Conservation (phyloP, 35 echinoderm and acorn worm genomes). For the Lytechinus pictus region DNA sequence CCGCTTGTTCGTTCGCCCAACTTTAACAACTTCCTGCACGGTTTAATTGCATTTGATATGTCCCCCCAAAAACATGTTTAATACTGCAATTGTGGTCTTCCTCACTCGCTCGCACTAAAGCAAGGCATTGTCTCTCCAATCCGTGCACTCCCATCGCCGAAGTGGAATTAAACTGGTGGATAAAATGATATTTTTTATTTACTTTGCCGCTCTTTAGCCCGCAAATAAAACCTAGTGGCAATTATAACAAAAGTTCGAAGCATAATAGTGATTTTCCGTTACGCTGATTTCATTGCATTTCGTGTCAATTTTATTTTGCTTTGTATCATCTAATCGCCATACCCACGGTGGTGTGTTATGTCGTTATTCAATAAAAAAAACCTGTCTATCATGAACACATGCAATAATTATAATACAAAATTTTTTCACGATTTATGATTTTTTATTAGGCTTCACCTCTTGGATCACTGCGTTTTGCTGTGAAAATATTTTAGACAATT, state of each 20-base stretch:
- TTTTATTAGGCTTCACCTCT: background rate
- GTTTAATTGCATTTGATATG: background rate
- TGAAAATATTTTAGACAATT: background rate
- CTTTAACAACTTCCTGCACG: background rate
- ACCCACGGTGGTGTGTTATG: background rate
- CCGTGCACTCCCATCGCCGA: background rate
- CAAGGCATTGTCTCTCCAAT: background rate
- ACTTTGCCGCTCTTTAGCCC: background rate
- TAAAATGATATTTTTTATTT: background rate
- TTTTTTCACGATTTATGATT: background rate
- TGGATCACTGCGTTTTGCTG: background rate
- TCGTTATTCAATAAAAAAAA: background rate
- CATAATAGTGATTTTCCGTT: constrained; percentile 8
- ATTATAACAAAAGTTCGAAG: constrained; percentile 6
- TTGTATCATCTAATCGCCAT: background rate
- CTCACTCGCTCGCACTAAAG: background rate
- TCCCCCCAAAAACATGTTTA: background rate
- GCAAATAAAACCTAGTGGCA: background rate
- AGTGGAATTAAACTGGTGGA: background rate
- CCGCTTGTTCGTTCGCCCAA: background rate
- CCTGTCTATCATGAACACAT: background rate
- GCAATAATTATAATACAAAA: background rate
- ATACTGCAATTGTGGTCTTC: background rate
- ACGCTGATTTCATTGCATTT: background rate
- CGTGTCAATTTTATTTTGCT: constrained; percentile 12